Percentiles rank a stretch among this genome's conserved stretches.
phyloP scores from a whole-genome alignment of 2,888 invertebrate genomes.

The Leptinotarsa peninsularis region DNA sequence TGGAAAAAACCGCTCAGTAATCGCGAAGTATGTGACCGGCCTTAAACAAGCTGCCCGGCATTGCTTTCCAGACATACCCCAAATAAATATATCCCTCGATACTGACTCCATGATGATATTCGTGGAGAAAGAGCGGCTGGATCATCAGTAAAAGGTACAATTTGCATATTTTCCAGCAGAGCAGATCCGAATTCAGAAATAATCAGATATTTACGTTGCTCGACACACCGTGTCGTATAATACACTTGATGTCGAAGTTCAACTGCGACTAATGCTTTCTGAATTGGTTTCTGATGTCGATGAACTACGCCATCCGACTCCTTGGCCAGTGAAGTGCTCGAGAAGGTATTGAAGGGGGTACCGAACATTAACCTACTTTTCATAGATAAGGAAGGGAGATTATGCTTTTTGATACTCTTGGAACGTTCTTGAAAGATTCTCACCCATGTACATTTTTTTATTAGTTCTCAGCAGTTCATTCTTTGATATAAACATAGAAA shows the following conservation, averaged over 20 bases:
- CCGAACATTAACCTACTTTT: no score
- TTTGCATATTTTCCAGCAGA: constrained; percentile 42
- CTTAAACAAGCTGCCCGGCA: no score
- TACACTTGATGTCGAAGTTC: constrained; percentile 43
- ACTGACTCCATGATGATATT: neutral
- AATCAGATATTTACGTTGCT: constrained; percentile 43
- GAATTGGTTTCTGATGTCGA: constrained; percentile 42
- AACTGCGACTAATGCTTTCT: constrained; percentile 42
- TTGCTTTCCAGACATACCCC: neutral
- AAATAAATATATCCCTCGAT: neutral
- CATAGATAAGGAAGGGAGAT: no score
- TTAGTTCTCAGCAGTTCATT: no score
- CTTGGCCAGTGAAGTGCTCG: constrained; percentile 3
- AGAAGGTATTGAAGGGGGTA: neutral
- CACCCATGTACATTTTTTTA: no score
- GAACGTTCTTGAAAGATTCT: no score
- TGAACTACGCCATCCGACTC: constrained; percentile 34
- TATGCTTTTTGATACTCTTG: no score
- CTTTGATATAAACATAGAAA: no score
- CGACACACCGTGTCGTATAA: constrained; percentile 41
- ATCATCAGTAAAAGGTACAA: constrained; percentile 39
- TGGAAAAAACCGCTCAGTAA: no score
- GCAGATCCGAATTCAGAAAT: constrained; percentile 34
- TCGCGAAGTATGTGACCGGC: no score
- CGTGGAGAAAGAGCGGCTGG: constrained; percentile 14